Evolutionary conservation across 2,113 vertebrate species (phyloP).

Genomic region (Marmota flaviventris): DNA sequence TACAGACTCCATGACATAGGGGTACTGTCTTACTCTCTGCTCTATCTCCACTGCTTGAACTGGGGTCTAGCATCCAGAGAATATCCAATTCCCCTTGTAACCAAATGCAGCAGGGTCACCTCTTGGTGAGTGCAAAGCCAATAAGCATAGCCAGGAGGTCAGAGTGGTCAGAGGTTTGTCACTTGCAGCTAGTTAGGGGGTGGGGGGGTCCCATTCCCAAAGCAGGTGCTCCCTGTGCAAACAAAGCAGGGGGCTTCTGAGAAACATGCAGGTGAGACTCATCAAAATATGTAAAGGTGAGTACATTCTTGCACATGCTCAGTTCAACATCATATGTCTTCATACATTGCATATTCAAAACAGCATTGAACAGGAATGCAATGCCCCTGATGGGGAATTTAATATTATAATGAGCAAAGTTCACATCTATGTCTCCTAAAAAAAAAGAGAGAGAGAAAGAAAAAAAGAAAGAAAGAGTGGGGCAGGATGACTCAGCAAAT

Average conservation of each 20-base stretch:
- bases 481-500: background rate
- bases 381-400: background rate
- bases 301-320: background rate
- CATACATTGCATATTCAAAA: background rate
- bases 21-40: background rate
- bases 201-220: no score
- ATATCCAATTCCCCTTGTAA: background rate
- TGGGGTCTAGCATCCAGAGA: background rate
- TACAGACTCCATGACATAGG: background rate
- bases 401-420: conserved; percentile 24
- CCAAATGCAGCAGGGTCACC: no score
- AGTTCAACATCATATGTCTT: background rate
- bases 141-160: background rate
- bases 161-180: background rate
- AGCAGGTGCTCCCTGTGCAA: background rate
- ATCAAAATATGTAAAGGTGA: background rate
- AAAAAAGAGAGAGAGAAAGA: no score
- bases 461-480: background rate
- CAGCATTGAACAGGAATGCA: background rate
- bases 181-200: background rate
- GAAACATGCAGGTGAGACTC: background rate
- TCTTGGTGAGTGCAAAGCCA: background rate
- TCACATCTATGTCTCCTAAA: background rate
- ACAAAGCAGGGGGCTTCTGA: background rate
- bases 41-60: background rate